Conservation (phyloP, 2,888 invertebrate species). For the Helobdella robusta region DNA sequence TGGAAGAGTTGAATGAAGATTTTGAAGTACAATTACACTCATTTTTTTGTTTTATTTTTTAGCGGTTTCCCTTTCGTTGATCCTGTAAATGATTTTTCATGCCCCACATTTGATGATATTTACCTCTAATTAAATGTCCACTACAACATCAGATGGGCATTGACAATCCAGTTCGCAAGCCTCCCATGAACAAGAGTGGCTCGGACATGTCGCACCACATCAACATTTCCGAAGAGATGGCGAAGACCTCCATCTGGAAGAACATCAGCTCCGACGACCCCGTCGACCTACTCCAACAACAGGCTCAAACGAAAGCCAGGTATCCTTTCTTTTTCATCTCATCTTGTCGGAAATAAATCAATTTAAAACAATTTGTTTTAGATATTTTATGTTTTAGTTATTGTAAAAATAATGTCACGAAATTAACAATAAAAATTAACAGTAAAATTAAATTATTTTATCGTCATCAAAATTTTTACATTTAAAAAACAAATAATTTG, state of each 20-base stretch:
- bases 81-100: not conserved
- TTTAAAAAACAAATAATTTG: too few relatives aligned
- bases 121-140: not conserved
- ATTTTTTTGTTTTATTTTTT: not conserved
- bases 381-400: not conserved
- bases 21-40: not conserved
- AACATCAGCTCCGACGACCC: conserved; percentile 33
- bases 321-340: too few relatives aligned
- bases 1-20: conserved; percentile 11
- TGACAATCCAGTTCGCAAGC: not conserved
- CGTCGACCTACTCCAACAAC: conserved; percentile 1
- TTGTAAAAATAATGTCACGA: too few relatives aligned
- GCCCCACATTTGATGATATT: too few relatives aligned
- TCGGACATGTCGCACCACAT: conserved; percentile 37
- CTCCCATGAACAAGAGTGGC: conserved; percentile 17
- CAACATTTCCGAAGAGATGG: conserved; percentile 78
- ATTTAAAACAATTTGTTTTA: too few relatives aligned
- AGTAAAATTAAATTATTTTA: too few relatives aligned
- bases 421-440: too few relatives aligned
- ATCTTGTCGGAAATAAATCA: not conserved
- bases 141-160: not conserved
- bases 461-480: too few relatives aligned
- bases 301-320: conserved; percentile 1
- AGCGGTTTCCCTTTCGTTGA: not conserved
- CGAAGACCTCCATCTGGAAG: conserved; percentile 82